These are phyloP conservation scores for Arctia plantaginis DNA, from an alignment of 2,888 invertebrate genomes.

Conservation along the genomic window DNA sequence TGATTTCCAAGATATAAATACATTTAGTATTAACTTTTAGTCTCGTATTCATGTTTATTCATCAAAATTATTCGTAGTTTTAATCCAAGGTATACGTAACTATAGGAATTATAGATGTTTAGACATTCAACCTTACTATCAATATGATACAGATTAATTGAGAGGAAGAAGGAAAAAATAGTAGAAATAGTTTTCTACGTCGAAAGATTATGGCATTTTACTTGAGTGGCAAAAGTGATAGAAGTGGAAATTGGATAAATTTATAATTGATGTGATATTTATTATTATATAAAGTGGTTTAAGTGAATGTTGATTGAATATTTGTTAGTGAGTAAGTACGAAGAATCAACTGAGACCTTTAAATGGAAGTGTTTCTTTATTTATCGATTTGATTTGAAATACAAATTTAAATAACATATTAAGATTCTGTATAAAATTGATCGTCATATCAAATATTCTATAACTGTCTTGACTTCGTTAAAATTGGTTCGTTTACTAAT, in stretches of 20 bases:
- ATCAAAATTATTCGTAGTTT: slow-evolving; percentile 10
- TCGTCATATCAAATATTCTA: not conserved
- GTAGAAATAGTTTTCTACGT: not conserved
- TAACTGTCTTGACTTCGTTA: not conserved
- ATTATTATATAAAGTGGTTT: too few species aligned
- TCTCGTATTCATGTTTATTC: not conserved
- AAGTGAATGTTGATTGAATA: too few species aligned
- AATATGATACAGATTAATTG: not conserved
- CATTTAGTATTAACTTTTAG: not conserved
- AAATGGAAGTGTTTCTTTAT: not conserved
- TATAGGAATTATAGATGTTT: not conserved
- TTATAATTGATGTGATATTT: too few species aligned
- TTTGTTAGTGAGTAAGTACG: not conserved
- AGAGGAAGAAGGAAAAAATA: not conserved
- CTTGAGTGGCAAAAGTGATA: not conserved
- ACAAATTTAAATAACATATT: not conserved
- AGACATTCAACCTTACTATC: not conserved
- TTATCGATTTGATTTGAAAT: slow-evolving; percentile 5
- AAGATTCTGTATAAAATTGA: not conserved
- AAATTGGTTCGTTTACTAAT: not conserved
- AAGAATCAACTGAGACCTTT: slow-evolving; percentile 6
- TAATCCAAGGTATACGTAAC: not conserved
- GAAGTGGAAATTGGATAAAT: slow-evolving; percentile 27
- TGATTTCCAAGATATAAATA: not conserved
- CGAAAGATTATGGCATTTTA: slow-evolving; percentile 35